Percentiles rank a stretch among this genome's conserved stretches.
Conservation (phyloP, 2,797 vertebrate species). For the Acanthurus leucopareius region DNA sequence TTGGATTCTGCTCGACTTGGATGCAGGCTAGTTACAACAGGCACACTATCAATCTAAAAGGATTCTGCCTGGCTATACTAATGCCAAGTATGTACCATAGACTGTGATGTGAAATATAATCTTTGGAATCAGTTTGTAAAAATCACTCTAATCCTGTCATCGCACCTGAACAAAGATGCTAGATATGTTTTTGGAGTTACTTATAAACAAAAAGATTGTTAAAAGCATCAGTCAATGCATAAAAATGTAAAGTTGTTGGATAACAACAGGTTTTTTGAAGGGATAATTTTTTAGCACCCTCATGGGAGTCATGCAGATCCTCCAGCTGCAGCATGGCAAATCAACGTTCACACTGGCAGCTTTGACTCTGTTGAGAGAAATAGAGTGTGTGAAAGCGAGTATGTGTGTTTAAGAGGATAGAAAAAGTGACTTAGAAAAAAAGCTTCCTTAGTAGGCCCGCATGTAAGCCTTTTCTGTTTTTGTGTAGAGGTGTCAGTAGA, state of each 20-base stretch:
- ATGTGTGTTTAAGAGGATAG: conserved; percentile 7
- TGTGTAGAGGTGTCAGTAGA: background rate
- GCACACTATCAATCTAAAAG: background rate
- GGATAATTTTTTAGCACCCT: conserved; percentile 47
- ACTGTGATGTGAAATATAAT: background rate
- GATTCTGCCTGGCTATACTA: background rate
- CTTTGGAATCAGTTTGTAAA: conserved; percentile 2
- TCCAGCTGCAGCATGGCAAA: conserved; percentile 60
- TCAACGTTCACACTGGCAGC: conserved; percentile 60
- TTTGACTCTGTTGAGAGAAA: conserved; percentile 23
- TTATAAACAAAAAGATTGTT: conserved; percentile 22
- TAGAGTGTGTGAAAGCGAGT: conserved; percentile 24
- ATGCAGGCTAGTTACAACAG: background rate
- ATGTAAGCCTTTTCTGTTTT: conserved; percentile 4
- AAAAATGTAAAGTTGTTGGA: conserved; percentile 42
- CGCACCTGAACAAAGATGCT: conserved; percentile 25
- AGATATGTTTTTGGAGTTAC: conserved; percentile 25
- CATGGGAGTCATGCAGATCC: conserved; percentile 41
- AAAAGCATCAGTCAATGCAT: conserved; percentile 20
- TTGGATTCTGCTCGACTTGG: background rate
- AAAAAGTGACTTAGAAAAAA: conserved; percentile 22
- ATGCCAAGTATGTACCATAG: background rate
- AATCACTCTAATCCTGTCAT: conserved; percentile 18
- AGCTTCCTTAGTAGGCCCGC: conserved; percentile 1
- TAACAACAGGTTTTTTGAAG: conserved; percentile 55